Conservation (phyloP, 2,113 vertebrate species). For the Hyperoodon ampullatus region DNA sequence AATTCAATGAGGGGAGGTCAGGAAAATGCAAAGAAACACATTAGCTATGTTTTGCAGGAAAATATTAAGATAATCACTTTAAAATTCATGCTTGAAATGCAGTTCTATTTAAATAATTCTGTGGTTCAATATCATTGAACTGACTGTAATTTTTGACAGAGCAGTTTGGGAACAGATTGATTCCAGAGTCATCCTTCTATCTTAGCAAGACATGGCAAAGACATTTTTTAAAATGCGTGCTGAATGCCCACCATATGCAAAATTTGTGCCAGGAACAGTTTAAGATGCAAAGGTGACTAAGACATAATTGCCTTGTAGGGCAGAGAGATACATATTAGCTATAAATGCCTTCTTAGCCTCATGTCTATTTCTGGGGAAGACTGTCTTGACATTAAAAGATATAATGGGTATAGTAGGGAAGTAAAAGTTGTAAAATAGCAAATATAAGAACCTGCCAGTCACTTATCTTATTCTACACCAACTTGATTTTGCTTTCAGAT, state of each 20-base stretch:
- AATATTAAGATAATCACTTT: constrained; percentile 50
- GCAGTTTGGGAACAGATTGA: not conserved
- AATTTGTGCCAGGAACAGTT: not conserved
- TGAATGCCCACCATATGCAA: not conserved
- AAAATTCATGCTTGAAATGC: constrained; percentile 31
- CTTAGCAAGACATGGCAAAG: not conserved
- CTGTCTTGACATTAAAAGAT: not conserved
- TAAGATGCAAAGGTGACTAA: not conserved
- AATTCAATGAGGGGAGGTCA: not conserved
- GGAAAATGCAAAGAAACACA: not conserved
- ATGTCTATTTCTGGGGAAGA: not conserved
- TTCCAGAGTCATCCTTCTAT: not conserved
- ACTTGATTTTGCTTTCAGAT: not conserved
- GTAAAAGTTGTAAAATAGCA: not conserved
- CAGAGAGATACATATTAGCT: not conserved
- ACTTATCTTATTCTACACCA: not conserved
- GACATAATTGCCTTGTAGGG: not conserved
- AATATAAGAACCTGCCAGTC: not conserved
- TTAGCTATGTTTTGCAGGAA: constrained; percentile 41
- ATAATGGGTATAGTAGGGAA: not conserved
- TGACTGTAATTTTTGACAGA: constrained; percentile 15
- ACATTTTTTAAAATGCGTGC: not conserved
- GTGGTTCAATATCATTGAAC: not conserved
- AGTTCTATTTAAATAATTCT: constrained; percentile 41
- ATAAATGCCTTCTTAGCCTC: not conserved